Evolutionary conservation across 2,113 vertebrate species (phyloP), one percentile per base, ranked within the genome.

Genomic region (Petroica traversi): DNA sequence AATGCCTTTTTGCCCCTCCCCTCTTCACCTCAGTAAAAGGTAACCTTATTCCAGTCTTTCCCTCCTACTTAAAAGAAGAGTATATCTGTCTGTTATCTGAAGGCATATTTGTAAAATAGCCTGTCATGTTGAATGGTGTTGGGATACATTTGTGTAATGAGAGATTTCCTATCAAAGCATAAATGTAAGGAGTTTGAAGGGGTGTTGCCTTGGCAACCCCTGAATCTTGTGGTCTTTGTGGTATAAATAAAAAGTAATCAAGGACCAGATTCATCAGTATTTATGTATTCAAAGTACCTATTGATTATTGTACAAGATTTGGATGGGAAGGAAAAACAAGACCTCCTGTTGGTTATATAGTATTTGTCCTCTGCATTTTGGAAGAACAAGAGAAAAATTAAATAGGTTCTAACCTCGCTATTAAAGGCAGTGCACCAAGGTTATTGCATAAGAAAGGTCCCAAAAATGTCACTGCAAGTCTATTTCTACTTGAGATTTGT

Each of bases 201-300:
- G 63, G 71, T 73, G 94, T 97, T 97, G 85, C 92, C 93, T 88
- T 95, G 72, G 93, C 85, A 97, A 96, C 96, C 75, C 89, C 85
- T 82, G 93, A 92, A 82, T 95, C 85, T 90, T 81, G 64, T 92
- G 82, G 75, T 80, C 91, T 94, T 95, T 85, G 72, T 93, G 36
- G 55, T 84, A 86, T 81, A 84, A 93, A 92, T 84, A 72, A 95
- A 83, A 59, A 12, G 57, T 88, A 93, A 95, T 96, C 74, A 92
- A 94, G 87, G 59, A 51, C 51, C 22, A 0, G 1, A 73, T 93
- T 83, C 67, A 51, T 46, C 80, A 36, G 71, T 58, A 77, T 72
- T 89, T 79, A 73, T 62, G 17, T 71, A 89, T 75, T 51, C 41
- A 88, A 82, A 95, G 62, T 91, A 59, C 17, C 46, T 88, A 29